A percentile compares a stretch with the other conserved stretches of the same genome.
Evolutionary conservation across 2,797 vertebrate species (phyloP).

Genomic region (Scarus forsteni): DNA sequence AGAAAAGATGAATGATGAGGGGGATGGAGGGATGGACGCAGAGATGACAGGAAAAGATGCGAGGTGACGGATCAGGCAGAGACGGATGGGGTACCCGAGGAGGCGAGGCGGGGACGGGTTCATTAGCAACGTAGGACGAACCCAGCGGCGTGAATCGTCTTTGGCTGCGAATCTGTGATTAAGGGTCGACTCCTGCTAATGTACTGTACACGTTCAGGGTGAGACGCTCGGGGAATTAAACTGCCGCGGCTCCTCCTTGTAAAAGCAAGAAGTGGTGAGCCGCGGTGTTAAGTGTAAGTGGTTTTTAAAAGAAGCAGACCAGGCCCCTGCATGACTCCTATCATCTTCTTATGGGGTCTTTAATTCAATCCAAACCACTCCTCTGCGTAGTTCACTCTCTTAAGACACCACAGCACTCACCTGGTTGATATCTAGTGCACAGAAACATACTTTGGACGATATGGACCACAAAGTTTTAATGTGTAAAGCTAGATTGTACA

Average conservation of each 20-base stretch:
- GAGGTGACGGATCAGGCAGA: conserved; percentile 53
- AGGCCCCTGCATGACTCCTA: conserved; percentile 54
- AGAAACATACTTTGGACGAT: not conserved
- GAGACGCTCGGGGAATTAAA: conserved; percentile 56
- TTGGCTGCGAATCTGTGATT: conserved; percentile 56
- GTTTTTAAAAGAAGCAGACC: conserved; percentile 53
- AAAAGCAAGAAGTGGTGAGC: conserved; percentile 45
- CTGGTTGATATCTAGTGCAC: conserved; percentile 21
- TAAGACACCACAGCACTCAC: conserved; percentile 47
- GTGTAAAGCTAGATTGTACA: no score
- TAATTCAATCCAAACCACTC: conserved; percentile 70
- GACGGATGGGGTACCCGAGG: conserved; percentile 31
- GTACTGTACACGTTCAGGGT: conserved; percentile 53
- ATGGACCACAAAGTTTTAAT: no score
- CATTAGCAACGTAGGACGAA: conserved; percentile 42
- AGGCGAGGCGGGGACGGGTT: conserved; percentile 30
- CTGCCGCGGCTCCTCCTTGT: conserved; percentile 38
- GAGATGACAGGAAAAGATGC: conserved; percentile 44
- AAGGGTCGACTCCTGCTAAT: conserved; percentile 58
- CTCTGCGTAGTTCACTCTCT: conserved; percentile 61
- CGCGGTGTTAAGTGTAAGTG: conserved; percentile 62
- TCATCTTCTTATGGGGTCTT: conserved; percentile 71
- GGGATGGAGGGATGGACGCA: conserved; percentile 31
- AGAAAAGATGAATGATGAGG: conserved; percentile 52
- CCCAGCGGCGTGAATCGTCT: conserved; percentile 1